Evolutionary conservation across 2,888 invertebrate genomes (phyloP), one percentile per base, ranked within the genome.

Genomic region (Troilus luridus): DNA sequence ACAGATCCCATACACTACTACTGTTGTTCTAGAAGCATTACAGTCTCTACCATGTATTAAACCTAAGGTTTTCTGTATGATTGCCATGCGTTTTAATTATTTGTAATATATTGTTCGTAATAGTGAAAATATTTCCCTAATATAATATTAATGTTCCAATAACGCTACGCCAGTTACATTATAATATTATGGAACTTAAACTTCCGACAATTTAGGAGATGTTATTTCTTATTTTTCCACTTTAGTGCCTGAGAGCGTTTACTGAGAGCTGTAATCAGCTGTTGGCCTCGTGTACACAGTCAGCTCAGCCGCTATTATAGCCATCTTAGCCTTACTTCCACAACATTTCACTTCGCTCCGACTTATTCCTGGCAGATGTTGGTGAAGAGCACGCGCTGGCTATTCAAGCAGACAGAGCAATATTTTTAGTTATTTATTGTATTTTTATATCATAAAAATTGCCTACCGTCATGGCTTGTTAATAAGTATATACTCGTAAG

Each of bases 161-260:
- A 59, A 59, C 59, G 59, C 12, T 12, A 59, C 7, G 14, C 14
- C 1, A 67, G 67, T 24, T 24, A 11, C 41, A 41, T 41, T 24
- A 67, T 24, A 6, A 67, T 24, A 24, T 24, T 10, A 24, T 67
- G 2, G 12, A 17, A 64, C 21, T 64, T 77, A 41, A 41, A 77
- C 27, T 7, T 41, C 72, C 27, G 72, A 41, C 72, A 41, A 41
- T 17, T 17, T 67, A 27, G 12, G 2, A 77, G 72, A 77, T 77
- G 72, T 77, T 77, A 77, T 77, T 77, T 77, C 41, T 77, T 77
- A 77, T 77, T 77, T 77, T 77, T 77, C 27, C 72, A 77, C 72
- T 77, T 41, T 77, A 41, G 72, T 77, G 72, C 72, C 72, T 41
- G 41, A 8, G 17, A 27, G 27, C 72, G 41, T 77, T 77, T 77